These are phyloP conservation scores for Phaethon lepturus DNA, from an alignment of 2,113 vertebrate species.

Conservation along the genomic window DNA sequence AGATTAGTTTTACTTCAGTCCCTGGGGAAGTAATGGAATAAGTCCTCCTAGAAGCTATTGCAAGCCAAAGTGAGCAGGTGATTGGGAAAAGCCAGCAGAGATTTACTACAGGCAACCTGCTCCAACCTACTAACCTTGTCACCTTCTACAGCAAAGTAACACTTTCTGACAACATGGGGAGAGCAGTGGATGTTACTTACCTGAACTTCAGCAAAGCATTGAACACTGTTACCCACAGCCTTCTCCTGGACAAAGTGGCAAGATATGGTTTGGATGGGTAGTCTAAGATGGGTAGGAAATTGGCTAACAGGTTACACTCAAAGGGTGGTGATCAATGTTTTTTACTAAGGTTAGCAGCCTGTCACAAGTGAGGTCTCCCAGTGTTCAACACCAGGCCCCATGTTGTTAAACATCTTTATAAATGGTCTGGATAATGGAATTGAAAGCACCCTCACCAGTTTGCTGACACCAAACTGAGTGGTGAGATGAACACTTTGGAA, in stretches of 20 bases:
- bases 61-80: neutral
- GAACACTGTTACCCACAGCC: neutral
- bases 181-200: neutral
- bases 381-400: neutral
- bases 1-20: neutral
- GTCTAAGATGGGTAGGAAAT: neutral
- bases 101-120: neutral
- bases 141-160: neutral
- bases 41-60: neutral
- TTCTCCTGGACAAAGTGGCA: neutral
- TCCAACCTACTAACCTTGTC: neutral
- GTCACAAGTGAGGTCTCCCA: too few species aligned
- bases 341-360: neutral
- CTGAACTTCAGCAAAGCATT: neutral
- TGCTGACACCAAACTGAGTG: too few species aligned
- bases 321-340: neutral
- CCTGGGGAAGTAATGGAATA: neutral
- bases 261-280: neutral
- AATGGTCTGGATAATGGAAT: too few species aligned
- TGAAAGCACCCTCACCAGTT: too few species aligned
- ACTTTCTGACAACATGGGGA: too few species aligned
- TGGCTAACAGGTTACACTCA: neutral
- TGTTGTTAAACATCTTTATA: neutral
- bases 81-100: neutral
- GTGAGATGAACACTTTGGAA: neutral